Evolutionary conservation across 2,113 vertebrate genomes (phyloP).

Genomic region (Myiozetetes cayanensis): DNA sequence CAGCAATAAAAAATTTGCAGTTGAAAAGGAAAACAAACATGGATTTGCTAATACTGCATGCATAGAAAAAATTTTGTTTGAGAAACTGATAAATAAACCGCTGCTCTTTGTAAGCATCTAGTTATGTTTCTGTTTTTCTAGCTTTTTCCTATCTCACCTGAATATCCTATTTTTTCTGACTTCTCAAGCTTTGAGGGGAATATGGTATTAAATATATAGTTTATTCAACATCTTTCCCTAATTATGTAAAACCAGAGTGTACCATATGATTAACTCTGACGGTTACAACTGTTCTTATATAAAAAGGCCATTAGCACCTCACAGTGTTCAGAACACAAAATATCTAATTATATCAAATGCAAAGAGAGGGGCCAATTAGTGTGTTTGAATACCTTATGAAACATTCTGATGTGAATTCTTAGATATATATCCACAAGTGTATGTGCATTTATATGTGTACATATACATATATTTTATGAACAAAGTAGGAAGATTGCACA

Average conservation of each 20-base stretch:
- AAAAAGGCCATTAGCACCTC: background rate
- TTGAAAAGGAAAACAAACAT: background rate
- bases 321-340: background rate
- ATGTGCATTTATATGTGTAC: background rate
- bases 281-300: background rate
- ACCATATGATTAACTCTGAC: background rate
- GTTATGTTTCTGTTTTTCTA: background rate
- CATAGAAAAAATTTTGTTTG: background rate
- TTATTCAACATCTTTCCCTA: background rate
- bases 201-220: background rate
- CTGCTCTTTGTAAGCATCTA: background rate
- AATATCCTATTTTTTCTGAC: background rate
- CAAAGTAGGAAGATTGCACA: background rate
- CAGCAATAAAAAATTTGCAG: background rate
- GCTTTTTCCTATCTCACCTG: background rate
- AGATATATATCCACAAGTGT: background rate
- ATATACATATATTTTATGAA: background rate
- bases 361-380: background rate
- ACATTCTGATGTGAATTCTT: background rate
- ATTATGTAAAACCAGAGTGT: background rate
- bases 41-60: background rate
- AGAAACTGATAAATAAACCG: background rate
- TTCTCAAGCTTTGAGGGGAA: background rate
- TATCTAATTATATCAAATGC: background rate
- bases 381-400: background rate